These are phyloP conservation scores for Columba guinea DNA, from an alignment of 2,797 vertebrate genomes.

Conservation along the genomic window DNA sequence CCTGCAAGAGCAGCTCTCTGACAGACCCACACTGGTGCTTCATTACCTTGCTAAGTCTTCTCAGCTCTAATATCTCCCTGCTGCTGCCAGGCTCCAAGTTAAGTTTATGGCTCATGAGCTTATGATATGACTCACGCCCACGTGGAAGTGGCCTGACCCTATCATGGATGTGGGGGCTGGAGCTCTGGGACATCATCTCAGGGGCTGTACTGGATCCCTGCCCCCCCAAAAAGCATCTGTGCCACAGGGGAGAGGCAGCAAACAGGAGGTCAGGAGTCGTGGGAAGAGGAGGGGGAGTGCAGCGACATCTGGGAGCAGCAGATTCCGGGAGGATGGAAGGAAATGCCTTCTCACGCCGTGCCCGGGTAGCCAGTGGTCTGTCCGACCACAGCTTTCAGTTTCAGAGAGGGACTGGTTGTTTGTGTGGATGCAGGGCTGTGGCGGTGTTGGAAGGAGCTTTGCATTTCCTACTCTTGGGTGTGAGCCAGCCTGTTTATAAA, in stretches of 20 bases:
- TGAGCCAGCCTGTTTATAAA: slow-evolving; percentile 23
- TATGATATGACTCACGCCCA: neutral
- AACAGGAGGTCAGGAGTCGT: slow-evolving; percentile 41
- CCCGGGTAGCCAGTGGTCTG: neutral
- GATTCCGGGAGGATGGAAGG: slow-evolving; percentile 33
- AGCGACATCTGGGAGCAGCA: neutral
- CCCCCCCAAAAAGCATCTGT: accelerated
- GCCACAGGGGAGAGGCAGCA: neutral
- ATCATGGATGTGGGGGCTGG: accelerated
- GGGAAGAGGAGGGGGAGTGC: slow-evolving; percentile 10
- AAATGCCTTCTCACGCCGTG: neutral
- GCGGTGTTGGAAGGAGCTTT: neutral
- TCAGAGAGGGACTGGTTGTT: neutral
- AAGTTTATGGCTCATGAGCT: neutral
- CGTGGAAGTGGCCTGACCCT: neutral
- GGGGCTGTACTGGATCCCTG: neutral
- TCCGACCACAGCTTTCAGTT: neutral
- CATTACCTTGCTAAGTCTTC: neutral
- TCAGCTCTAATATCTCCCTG: neutral
- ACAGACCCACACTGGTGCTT: neutral
- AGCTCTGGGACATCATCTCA: neutral
- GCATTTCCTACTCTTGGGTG: slow-evolving; percentile 44
- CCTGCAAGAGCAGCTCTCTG: neutral
- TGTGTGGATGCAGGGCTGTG: neutral
- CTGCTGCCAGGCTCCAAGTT: neutral